These are phyloP conservation scores for Ammodytes dubius DNA, from an alignment of 2,113 vertebrate genomes.

Conservation along the genomic window DNA sequence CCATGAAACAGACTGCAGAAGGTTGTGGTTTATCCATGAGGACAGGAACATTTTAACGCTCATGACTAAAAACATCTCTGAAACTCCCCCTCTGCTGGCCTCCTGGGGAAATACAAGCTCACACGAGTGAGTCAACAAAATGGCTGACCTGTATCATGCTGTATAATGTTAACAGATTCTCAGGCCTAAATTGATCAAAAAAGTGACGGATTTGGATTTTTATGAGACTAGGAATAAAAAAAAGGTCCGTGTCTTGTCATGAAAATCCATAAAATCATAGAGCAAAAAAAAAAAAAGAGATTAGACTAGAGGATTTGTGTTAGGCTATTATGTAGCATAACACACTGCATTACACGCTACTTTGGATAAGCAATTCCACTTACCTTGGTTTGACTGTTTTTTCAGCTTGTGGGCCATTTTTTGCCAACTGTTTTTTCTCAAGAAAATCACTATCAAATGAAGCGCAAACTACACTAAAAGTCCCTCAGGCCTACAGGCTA, in stretches of 20 bases:
- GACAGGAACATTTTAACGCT: conserved; percentile 24
- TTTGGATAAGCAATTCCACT: neutral
- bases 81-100: conserved; percentile 71
- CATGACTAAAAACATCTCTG: neutral
- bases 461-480: neutral
- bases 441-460: neutral
- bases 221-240: neutral
- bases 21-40: neutral
- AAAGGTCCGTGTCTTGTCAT: neutral
- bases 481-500: neutral
- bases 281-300: neutral
- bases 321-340: neutral
- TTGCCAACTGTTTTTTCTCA: too few relatives aligned
- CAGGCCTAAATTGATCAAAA: neutral
- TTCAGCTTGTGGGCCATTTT: neutral
- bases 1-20: neutral
- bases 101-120: conserved; percentile 68
- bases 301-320: too few relatives aligned
- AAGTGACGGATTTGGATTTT: neutral
- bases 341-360: neutral
- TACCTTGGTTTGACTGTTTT: neutral
- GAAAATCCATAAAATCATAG: neutral
- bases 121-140: conserved; percentile 77
- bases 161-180: conserved; percentile 18
- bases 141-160: conserved; percentile 74